These are phyloP conservation scores for Callyntrura guangdongensis DNA, from an alignment of 2,888 invertebrate genomes.

Conservation along the genomic window DNA sequence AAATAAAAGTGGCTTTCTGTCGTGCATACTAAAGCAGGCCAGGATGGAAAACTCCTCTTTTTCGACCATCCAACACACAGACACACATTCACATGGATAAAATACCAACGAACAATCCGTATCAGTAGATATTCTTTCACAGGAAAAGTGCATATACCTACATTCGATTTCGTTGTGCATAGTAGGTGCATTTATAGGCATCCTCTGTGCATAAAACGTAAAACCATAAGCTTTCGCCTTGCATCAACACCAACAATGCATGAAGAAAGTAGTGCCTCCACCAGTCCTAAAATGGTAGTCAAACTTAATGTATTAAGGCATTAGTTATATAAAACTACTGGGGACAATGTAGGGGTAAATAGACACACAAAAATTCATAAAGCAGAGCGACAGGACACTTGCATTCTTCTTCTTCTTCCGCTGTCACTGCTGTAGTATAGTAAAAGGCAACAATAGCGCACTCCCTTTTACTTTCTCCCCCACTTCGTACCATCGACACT, in stretches of 20 bases:
- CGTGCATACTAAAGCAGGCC: slow-evolving; percentile 72
- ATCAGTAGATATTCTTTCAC: slow-evolving; percentile 3
- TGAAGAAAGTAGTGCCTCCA: slow-evolving; percentile 7
- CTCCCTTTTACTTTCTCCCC: too few relatives aligned
- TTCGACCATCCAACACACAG: slow-evolving; percentile 9
- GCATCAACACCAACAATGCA: slow-evolving; percentile 49
- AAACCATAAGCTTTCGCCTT: slow-evolving; percentile 52
- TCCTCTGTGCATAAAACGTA: not conserved
- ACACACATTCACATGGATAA: not conserved
- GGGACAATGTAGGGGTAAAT: not conserved
- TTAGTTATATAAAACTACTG: slow-evolving; percentile 37
- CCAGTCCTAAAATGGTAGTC: not conserved
- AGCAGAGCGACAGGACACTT: not conserved
- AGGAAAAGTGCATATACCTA: slow-evolving; percentile 1
- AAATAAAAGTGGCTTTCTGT: slow-evolving; percentile 78
- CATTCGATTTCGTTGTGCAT: not conserved
- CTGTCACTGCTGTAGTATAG: not conserved
- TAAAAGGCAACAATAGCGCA: not conserved
- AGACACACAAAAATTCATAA: not conserved
- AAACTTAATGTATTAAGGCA: slow-evolving; percentile 60
- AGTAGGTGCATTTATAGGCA: not conserved
- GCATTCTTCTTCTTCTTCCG: not conserved
- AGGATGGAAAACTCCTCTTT: slow-evolving; percentile 20
- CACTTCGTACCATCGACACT: not conserved
- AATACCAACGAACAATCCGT: not conserved